Conservation (phyloP, 2,888 invertebrate species). For the Drosophila paracracens region DNA sequence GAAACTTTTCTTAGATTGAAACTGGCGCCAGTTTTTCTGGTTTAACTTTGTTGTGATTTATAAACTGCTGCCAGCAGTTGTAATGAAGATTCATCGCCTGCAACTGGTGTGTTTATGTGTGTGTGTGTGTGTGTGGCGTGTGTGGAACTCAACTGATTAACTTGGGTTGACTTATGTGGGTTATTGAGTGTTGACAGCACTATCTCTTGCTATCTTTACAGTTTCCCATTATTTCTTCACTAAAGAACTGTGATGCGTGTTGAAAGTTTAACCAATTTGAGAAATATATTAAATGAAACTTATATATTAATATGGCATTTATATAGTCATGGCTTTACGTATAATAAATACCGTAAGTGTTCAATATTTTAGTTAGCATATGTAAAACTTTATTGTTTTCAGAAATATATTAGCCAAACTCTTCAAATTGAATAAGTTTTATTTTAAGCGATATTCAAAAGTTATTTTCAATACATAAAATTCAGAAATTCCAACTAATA, state of each 20-base stretch:
- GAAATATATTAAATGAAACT: too few relatives aligned
- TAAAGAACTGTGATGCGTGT: background rate
- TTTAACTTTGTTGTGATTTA: conserved; percentile 47
- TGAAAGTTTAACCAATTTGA: background rate
- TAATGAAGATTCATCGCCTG: conserved; percentile 44
- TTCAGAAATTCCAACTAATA: background rate
- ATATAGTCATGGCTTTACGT: background rate
- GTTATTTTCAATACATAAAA: background rate
- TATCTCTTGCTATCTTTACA: background rate
- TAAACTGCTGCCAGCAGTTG: conserved; percentile 32
- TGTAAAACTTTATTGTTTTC: background rate
- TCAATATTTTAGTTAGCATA: background rate
- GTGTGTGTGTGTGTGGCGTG: background rate
- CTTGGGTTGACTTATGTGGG: conserved; percentile 46
- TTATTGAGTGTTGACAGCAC: conserved; percentile 32
- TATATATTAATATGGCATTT: background rate
- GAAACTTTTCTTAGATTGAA: conserved; percentile 62
- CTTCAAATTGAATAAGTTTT: background rate
- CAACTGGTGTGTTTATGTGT: conserved; percentile 18
- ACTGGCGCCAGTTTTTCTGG: conserved; percentile 57
- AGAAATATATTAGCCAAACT: background rate
- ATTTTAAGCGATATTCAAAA: background rate
- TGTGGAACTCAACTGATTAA: conserved; percentile 37
- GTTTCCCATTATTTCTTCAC: background rate
- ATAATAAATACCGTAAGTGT: background rate